These are phyloP conservation scores for Lytechinus pictus DNA, from an alignment of 35 echinoderm and acorn worm species.

Conservation along the genomic window DNA sequence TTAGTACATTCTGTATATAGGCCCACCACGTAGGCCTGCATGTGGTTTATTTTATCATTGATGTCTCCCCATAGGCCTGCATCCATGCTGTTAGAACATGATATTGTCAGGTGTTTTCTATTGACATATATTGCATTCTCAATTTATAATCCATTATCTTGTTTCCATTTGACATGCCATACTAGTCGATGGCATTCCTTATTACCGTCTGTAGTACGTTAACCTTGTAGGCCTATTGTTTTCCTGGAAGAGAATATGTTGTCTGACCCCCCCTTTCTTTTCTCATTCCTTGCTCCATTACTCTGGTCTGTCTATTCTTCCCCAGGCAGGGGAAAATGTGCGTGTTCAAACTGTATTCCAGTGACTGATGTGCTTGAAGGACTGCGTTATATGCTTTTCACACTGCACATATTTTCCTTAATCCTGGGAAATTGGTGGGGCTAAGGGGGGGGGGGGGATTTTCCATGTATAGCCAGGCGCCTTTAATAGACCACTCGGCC, in stretches of 20 bases:
- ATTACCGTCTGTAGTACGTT: not conserved
- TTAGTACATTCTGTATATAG: not conserved
- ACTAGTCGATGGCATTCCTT: too few relatives aligned
- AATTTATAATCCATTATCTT: slow-evolving; percentile 16
- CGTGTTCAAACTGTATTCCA: too few relatives aligned
- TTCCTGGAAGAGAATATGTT: not conserved
- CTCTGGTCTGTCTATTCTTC: too few relatives aligned
- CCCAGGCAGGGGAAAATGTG: too few relatives aligned
- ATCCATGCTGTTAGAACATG: not conserved
- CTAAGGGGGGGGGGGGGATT: too few relatives aligned
- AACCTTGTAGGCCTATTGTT: not conserved
- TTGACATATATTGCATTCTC: not conserved
- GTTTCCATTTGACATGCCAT: not conserved
- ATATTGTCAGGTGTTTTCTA: not conserved
- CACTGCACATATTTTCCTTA: too few relatives aligned
- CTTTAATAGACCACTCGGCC: too few relatives aligned
- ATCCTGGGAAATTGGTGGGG: too few relatives aligned
- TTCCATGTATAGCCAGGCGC: too few relatives aligned
- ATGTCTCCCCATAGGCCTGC: not conserved
- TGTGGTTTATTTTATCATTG: not conserved
- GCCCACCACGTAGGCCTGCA: not conserved
- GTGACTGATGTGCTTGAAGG: too few relatives aligned
- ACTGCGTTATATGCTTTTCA: too few relatives aligned
- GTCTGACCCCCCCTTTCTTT: not conserved
- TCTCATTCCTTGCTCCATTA: not conserved